Conservation (phyloP, 2,797 vertebrate species). For the Sylvia borin region DNA sequence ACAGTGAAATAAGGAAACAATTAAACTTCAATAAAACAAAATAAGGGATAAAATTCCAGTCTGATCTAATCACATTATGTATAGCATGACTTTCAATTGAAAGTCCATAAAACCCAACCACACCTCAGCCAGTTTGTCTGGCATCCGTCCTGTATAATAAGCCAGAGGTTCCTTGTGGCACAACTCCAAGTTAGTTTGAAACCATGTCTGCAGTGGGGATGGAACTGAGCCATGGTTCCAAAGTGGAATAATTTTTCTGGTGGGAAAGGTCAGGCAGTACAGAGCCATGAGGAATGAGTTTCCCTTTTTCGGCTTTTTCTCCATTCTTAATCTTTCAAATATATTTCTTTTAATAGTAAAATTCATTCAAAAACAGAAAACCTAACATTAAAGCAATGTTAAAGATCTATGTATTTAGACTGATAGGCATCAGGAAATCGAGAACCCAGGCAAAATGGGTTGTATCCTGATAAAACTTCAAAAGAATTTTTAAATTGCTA, state of each 20-base stretch:
- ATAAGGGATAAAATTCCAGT: slow-evolving; percentile 65
- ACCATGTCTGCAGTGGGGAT: slow-evolving; percentile 42
- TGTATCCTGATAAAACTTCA: slow-evolving; percentile 21
- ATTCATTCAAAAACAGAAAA: slow-evolving; percentile 55
- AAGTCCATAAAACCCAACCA: slow-evolving; percentile 62
- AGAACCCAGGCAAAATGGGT: slow-evolving; percentile 20
- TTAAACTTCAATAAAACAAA: slow-evolving; percentile 68
- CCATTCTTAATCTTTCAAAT: not conserved
- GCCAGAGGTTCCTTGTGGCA: slow-evolving; percentile 35
- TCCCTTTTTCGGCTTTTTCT: slow-evolving; percentile 22
- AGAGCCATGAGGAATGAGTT: slow-evolving; percentile 16
- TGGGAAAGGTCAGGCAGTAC: slow-evolving; percentile 64
- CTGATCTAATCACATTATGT: slow-evolving; percentile 70
- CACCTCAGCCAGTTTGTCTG: slow-evolving; percentile 65
- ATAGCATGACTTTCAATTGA: slow-evolving; percentile 65
- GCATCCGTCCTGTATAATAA: slow-evolving; percentile 59
- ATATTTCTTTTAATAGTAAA: slow-evolving; percentile 43
- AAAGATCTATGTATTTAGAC: slow-evolving; percentile 41
- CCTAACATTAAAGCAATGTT: slow-evolving; percentile 33
- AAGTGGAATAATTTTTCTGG: slow-evolving; percentile 56
- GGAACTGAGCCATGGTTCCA: slow-evolving; percentile 59
- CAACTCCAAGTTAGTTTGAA: slow-evolving; percentile 59
- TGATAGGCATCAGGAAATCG: not conserved
- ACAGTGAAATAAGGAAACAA: slow-evolving; percentile 66
- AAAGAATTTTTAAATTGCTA: slow-evolving; percentile 4